Evolutionary conservation across 2,113 vertebrate genomes (phyloP), one percentile per base, ranked within the genome.

Genomic region (Dasyurus viverrinus): DNA sequence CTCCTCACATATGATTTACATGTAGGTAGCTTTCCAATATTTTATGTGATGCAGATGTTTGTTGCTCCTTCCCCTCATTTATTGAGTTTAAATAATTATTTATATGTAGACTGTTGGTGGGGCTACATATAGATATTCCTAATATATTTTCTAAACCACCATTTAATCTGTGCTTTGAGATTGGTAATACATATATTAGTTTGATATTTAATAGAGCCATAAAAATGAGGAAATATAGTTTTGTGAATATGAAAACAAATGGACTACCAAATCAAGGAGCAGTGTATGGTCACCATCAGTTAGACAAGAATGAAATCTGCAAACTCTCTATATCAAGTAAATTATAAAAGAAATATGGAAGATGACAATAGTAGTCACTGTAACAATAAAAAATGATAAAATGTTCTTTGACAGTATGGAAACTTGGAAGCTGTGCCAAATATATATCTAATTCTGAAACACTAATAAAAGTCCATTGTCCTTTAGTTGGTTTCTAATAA

Each of bases 371-470:
- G 89, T 30, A 94, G 97, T 98, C 94, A 94, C 90, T 89, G 5
- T 53, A 96, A 89, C 94, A 97, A 97, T 98, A 93, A 98, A 98
- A 97, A 96, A 96, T 91, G 53, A 96, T 94, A 96, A 97, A 98
- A 97, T 42, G 30, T 0, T 8, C 54, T 96, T 95, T 94, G 95
- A 97, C 36, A 97, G 91, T 42, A 90, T 1, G 46, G 55, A 92
- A 95, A n/a, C 54, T 76, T 96, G 96, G 89, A 97, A 98, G 95
- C 52, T 89, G 91, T 94, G 96, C 94, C 96, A 96, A 97, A 60
- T 8, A 91, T 7, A 95, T 36, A 53, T 95, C 76, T 90, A 89
- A 8, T 97, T 90, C 96, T 95, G 84, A 97, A 95, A 93, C 5
- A 0, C 54, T 91, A 84, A 84, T 68, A 90, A 84, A 42, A 92